Evolutionary conservation across 2,797 vertebrate genomes (phyloP).

Genomic region (Jordanella pulchra): DNA sequence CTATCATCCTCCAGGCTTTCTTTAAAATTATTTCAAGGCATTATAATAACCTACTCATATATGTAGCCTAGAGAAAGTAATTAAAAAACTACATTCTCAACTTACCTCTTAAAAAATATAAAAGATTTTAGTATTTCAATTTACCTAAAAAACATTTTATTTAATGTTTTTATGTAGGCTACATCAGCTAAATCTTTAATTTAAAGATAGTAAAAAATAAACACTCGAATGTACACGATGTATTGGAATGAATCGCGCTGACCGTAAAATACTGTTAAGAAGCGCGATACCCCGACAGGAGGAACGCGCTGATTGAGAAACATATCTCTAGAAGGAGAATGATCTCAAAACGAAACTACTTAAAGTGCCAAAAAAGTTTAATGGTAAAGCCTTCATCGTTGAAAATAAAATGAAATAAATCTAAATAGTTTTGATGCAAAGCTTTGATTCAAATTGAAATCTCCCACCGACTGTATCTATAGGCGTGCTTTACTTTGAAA

Average conservation of each 20-base stretch:
- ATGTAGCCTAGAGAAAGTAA: no score
- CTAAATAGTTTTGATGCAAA: not conserved
- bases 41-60: not conserved
- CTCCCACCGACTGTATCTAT: not conserved
- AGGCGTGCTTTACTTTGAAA: constrained; percentile 6
- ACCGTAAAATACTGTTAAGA: not conserved
- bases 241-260: not conserved
- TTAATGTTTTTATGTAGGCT: not conserved
- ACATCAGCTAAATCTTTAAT: no score
- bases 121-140: not conserved
- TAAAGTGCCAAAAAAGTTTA: not conserved
- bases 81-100: not conserved
- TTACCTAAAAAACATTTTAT: not conserved
- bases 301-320: not conserved
- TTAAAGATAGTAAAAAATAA: not conserved
- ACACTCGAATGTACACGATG: not conserved
- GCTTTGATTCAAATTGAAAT: not conserved
- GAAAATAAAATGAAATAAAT: not conserved
- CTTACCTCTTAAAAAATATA: not conserved
- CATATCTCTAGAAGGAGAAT: not conserved
- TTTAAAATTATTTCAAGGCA: not conserved
- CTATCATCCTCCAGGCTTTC: not conserved
- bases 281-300: not conserved
- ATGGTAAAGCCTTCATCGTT: not conserved
- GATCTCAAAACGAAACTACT: not conserved